A percentile compares a stretch with the other conserved stretches of the same genome.
Evolutionary conservation across 2,113 vertebrate genomes (phyloP).

Genomic region (Diadophis punctatus): DNA sequence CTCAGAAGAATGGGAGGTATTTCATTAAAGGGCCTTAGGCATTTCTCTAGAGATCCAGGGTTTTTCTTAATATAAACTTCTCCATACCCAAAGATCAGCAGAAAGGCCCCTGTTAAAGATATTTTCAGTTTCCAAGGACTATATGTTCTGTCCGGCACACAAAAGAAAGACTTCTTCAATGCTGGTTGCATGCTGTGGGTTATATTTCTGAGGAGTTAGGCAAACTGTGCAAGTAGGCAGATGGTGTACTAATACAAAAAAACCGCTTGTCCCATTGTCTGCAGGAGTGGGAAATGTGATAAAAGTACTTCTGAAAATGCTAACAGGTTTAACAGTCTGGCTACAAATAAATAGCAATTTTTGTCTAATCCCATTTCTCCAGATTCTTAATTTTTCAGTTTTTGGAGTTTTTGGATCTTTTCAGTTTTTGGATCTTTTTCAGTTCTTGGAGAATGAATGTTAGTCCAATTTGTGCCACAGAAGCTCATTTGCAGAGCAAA

Average conservation of each 20-base stretch:
- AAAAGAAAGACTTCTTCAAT: neutral
- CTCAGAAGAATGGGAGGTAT: neutral
- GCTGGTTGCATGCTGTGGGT: neutral
- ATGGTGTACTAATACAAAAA: slow-evolving; percentile 10
- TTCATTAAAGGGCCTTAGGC: neutral
- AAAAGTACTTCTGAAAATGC: neutral
- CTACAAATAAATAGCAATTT: slow-evolving; percentile 5
- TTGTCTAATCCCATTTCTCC: neutral
- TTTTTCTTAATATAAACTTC: neutral
- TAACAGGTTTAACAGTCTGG: neutral
- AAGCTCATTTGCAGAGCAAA: neutral
- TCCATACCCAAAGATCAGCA: neutral
- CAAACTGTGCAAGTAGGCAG: neutral
- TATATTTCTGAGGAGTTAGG: neutral
- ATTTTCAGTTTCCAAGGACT: neutral
- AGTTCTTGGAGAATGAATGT: neutral
- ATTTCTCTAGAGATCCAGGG: neutral
- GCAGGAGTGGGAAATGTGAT: neutral
- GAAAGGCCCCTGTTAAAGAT: neutral
- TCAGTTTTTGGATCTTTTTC: neutral
- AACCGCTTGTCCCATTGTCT: slow-evolving; percentile 12
- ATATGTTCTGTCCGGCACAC: neutral
- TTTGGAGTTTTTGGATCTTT: no score
- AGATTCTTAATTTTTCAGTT: neutral
- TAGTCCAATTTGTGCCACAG: neutral